These are phyloP conservation scores for Rhodinocichla rosea DNA, from an alignment of 2,113 vertebrate genomes.

Conservation along the genomic window DNA sequence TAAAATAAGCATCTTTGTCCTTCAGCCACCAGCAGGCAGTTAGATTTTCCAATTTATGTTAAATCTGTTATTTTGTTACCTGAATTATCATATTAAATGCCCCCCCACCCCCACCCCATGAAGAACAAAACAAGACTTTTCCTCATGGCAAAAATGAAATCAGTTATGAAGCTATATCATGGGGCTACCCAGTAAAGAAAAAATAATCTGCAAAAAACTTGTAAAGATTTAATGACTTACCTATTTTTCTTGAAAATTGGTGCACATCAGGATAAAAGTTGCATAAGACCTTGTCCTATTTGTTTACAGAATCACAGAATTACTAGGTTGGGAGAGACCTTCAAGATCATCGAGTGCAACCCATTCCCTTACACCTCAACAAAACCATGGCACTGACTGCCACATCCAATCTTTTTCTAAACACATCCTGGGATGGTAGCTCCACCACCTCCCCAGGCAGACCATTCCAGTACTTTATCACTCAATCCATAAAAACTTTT, in stretches of 20 bases:
- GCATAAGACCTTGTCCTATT: neutral
- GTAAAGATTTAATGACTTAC: neutral
- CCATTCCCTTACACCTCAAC: neutral
- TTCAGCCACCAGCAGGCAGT: neutral
- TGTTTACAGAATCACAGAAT: neutral
- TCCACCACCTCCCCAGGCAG: neutral
- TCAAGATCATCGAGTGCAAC: neutral
- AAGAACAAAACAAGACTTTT: too few relatives aligned
- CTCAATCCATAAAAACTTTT: neutral
- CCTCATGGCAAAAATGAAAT: neutral
- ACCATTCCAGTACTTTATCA: neutral
- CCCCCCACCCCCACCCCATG: fast-evolving
- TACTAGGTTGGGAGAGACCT: neutral
- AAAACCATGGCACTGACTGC: neutral
- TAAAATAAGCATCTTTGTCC: neutral
- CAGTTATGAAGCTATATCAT: neutral
- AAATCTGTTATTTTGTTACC: neutral
- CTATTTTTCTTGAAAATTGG: neutral
- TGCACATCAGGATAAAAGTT: neutral
- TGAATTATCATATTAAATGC: neutral
- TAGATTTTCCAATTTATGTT: neutral
- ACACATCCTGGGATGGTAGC: neutral
- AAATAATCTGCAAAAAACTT: neutral
- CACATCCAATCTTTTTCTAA: neutral
- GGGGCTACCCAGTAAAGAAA: neutral